These are phyloP conservation scores for Cydia strobilella DNA, from an alignment of 1,140 invertebrate species.

Conservation along the genomic window DNA sequence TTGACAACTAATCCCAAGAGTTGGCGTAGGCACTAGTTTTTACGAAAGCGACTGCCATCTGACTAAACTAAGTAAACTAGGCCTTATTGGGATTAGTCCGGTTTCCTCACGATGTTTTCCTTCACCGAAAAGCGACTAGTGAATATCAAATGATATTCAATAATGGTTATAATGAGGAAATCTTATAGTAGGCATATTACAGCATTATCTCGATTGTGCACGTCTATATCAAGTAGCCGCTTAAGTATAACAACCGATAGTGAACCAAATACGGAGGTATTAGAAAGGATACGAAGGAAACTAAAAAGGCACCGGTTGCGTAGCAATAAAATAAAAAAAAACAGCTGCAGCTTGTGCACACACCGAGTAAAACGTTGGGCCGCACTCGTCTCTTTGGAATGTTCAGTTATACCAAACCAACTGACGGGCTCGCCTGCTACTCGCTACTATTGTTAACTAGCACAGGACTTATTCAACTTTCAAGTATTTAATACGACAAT, in stretches of 20 bases:
- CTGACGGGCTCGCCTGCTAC: slow-evolving; percentile 38
- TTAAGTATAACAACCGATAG: neutral
- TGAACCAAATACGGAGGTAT: neutral
- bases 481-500: neutral
- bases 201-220: too few relatives aligned
- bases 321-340: slow-evolving; percentile 51
- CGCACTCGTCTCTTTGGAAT: slow-evolving; percentile 49
- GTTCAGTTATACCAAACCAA: slow-evolving; percentile 43
- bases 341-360: slow-evolving; percentile 50
- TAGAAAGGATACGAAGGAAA: neutral
- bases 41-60: too few relatives aligned
- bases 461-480: neutral
- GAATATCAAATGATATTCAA: too few relatives aligned
- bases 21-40: too few relatives aligned
- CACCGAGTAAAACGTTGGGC: slow-evolving; percentile 44
- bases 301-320: neutral
- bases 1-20: too few relatives aligned
- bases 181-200: too few relatives aligned
- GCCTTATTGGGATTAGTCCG: too few relatives aligned
- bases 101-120: too few relatives aligned
- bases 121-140: too few relatives aligned
- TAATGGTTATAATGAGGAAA: too few relatives aligned
- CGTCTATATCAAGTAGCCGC: neutral
- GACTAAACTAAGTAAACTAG: too few relatives aligned
- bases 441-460: slow-evolving; percentile 15